Evolutionary conservation across 23 tunicate genomes (phyloP).

Genomic region (Oikopleura dioica): DNA sequence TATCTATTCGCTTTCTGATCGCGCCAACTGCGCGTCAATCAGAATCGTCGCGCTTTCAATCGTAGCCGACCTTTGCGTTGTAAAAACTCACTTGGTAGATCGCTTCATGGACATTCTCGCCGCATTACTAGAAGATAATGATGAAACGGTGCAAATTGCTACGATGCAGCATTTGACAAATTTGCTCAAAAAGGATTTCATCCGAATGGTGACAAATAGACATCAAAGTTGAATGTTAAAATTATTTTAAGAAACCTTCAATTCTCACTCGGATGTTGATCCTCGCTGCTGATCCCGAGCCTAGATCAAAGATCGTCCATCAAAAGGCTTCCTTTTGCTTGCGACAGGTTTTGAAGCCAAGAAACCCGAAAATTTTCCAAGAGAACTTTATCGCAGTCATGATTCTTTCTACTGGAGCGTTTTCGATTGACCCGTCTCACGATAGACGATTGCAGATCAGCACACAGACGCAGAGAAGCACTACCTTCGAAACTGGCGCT

Average conservation of each 20-base stretch:
- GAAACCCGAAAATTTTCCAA: neutral
- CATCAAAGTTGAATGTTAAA: neutral
- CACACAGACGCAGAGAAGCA: neutral
- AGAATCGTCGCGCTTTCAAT: neutral
- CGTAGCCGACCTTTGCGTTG: neutral
- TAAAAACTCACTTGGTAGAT: neutral
- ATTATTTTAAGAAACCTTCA: neutral
- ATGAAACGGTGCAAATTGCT: neutral
- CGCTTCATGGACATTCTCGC: neutral
- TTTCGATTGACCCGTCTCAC: neutral
- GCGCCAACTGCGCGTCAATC: too few relatives aligned
- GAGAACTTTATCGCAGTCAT: neutral
- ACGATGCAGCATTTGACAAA: neutral
- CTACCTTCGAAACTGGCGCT: neutral
- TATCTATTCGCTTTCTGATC: too few relatives aligned
- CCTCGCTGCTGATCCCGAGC: neutral
- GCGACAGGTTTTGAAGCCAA: neutral
- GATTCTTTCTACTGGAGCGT: neutral
- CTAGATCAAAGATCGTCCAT: neutral
- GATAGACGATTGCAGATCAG: neutral
- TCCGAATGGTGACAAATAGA: neutral
- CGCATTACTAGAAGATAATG: neutral
- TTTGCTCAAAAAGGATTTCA: neutral
- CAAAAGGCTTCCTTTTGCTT: neutral
- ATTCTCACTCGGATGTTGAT: neutral